Conservation (phyloP, 2,797 vertebrate species). For the Sternotherus odoratus region DNA sequence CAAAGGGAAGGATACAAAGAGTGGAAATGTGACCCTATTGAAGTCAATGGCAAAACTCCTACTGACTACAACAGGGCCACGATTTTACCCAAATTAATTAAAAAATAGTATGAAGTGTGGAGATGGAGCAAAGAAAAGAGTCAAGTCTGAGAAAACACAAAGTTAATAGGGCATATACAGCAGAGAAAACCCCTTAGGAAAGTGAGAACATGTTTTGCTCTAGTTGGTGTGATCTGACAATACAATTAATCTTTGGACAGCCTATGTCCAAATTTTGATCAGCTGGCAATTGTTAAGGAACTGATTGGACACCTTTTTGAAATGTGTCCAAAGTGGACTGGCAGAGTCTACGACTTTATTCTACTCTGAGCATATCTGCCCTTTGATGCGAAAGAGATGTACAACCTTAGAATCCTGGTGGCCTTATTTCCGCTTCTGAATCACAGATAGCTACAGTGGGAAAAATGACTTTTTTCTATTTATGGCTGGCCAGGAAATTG, state of each 20-base stretch:
- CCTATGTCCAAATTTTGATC: neutral
- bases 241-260: neutral
- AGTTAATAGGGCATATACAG: neutral
- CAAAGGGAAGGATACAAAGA: neutral
- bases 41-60: neutral
- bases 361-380: neutral
- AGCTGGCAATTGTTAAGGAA: neutral
- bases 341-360: accelerated
- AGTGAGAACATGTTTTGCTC: neutral
- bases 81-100: neutral
- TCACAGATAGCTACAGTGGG: neutral
- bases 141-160: neutral
- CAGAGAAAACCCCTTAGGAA: neutral
- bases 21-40: neutral
- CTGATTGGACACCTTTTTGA: neutral
- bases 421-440: neutral
- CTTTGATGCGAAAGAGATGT: neutral
- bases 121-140: neutral
- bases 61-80: neutral
- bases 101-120: neutral
- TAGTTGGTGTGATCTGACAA: neutral
- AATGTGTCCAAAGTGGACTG: neutral
- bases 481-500: neutral
- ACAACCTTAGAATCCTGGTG: neutral
- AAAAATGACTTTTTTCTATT: neutral